A percentile compares a stretch with the other conserved stretches of the same genome.
phyloP scores from a whole-genome alignment of 23 tunicate genomes.

The Oikopleura dioica region DNA sequence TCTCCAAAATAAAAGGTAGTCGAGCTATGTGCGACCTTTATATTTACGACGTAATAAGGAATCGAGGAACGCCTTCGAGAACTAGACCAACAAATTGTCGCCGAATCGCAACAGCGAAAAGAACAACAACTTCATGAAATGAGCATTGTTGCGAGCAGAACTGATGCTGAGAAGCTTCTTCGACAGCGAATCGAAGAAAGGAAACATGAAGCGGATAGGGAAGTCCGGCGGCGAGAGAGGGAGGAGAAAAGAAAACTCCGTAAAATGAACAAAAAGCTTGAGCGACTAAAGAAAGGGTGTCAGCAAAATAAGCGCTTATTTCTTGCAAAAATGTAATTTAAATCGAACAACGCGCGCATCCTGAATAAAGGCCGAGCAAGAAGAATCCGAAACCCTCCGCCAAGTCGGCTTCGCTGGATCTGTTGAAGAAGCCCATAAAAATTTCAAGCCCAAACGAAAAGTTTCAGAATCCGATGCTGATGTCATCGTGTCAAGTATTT shows the following conservation, averaged over 20 bases:
- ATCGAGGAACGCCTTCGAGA: background rate
- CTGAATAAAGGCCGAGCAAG: too few relatives aligned
- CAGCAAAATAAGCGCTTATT: too few relatives aligned
- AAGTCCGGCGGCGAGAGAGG: background rate
- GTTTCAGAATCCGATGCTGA: too few relatives aligned
- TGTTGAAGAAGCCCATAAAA: too few relatives aligned
- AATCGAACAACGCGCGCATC: too few relatives aligned
- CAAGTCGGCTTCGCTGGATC: too few relatives aligned
- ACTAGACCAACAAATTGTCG: background rate
- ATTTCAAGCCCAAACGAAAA: too few relatives aligned
- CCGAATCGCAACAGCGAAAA: background rate
- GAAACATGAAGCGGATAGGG: constrained; percentile 1
- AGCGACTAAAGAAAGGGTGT: background rate
- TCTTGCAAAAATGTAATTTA: too few relatives aligned
- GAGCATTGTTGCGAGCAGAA: background rate
- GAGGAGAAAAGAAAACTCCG: background rate
- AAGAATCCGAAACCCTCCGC: too few relatives aligned
- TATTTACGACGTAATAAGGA: background rate
- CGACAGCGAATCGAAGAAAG: background rate
- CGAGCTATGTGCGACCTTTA: background rate
- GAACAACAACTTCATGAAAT: background rate
- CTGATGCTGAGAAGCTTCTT: background rate
- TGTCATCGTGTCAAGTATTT: too few relatives aligned
- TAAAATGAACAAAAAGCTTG: background rate
- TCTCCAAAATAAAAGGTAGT: background rate